Conservation (phyloP, 2,888 invertebrate species). For the Cephus runcator region DNA sequence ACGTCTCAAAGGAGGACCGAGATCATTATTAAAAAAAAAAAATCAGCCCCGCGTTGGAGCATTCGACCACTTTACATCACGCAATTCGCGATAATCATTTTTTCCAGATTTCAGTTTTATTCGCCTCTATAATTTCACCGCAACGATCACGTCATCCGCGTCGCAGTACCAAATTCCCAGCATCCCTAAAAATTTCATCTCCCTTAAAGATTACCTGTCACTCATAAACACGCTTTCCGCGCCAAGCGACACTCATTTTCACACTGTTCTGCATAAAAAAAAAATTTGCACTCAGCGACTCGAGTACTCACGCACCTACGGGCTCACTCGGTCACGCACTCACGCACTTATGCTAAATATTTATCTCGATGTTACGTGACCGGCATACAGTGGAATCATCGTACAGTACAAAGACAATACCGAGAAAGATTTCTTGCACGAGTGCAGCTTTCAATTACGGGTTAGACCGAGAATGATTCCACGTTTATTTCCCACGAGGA, state of each 20-base stretch:
- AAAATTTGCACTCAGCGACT: background rate
- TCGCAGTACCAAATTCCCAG: no score
- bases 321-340: constrained; percentile 10
- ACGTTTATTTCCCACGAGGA: background rate
- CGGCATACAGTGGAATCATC: background rate
- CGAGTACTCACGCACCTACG: constrained; percentile 3
- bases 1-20: background rate
- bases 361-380: background rate
- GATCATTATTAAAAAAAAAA: background rate
- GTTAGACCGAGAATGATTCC: background rate
- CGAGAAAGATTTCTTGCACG: background rate
- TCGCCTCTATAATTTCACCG: background rate
- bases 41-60: background rate
- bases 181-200: no score
- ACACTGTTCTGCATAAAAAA: no score
- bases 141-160: background rate
- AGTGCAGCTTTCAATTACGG: background rate
- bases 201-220: no score
- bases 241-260: no score
- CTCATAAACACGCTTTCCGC: no score
- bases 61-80: background rate
- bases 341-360: constrained; percentile 2
- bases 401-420: background rate
- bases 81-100: background rate
- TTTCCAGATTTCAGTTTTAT: background rate